These are phyloP conservation scores for Galendromus occidentalis DNA, from an alignment of 1,140 invertebrate genomes.

Conservation along the genomic window DNA sequence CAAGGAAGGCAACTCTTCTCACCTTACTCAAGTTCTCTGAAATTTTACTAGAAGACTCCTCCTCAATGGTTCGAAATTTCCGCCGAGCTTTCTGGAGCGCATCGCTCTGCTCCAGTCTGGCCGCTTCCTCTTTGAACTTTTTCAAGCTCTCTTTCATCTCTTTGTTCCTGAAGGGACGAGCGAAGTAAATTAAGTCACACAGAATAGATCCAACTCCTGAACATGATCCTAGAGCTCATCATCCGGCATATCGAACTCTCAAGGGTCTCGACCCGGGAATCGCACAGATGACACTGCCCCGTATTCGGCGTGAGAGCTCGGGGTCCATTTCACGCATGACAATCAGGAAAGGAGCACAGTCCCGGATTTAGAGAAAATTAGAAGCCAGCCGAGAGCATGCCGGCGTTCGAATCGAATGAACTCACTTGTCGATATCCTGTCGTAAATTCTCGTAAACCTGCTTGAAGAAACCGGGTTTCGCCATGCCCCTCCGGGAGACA, in stretches of 20 bases:
- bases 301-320: not conserved
- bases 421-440: not conserved
- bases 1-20: conserved; percentile 28
- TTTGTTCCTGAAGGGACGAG: conserved; percentile 11
- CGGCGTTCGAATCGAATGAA: not conserved
- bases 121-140: conserved; percentile 49
- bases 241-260: not conserved
- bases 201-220: not conserved
- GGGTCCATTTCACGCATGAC: not conserved
- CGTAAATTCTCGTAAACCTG: not conserved
- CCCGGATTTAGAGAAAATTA: not conserved
- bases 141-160: conserved; percentile 14
- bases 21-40: conserved; percentile 23
- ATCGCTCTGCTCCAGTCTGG: conserved; percentile 93
- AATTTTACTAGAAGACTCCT: not conserved
- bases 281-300: not conserved
- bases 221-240: too few relatives aligned
- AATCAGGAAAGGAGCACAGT: not conserved
- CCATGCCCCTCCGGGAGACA: not conserved
- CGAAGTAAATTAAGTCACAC: too few relatives aligned
- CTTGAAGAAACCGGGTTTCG: not conserved
- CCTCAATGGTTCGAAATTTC: not conserved
- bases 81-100: conserved; percentile 64
- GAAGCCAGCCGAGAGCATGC: not conserved
- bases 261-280: not conserved